These are phyloP conservation scores for Steinernema hermaphroditum DNA, from an alignment of 2,888 invertebrate genomes.

Conservation along the genomic window DNA sequence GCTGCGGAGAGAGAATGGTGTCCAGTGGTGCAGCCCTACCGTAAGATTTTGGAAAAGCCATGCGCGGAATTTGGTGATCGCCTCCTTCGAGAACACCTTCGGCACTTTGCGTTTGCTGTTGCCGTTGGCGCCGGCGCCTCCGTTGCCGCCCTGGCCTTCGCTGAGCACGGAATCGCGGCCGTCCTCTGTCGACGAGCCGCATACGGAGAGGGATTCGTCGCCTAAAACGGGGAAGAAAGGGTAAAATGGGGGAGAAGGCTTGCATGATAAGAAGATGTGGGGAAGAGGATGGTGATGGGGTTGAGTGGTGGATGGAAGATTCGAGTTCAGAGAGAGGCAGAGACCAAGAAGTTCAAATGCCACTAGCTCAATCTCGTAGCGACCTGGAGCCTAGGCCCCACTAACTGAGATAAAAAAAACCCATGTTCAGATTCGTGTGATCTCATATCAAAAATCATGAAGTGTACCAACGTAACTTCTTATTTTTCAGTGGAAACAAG, in stretches of 20 bases:
- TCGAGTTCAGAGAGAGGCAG: slow-evolving; percentile 16
- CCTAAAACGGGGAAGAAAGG: slow-evolving; percentile 43
- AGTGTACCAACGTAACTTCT: too few species aligned
- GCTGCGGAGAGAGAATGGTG: too few species aligned
- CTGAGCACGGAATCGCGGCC: slow-evolving; percentile 59
- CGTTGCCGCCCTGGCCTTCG: slow-evolving; percentile 43
- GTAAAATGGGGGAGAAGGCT: slow-evolving; percentile 20
- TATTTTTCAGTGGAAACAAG: too few species aligned
- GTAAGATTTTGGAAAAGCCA: slow-evolving; percentile 66
- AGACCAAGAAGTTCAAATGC: too few species aligned
- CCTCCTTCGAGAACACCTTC: slow-evolving; percentile 66
- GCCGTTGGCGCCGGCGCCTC: slow-evolving; percentile 38
- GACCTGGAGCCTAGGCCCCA: too few species aligned
- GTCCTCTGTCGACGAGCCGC: slow-evolving; percentile 59
- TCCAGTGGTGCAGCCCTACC: slow-evolving; percentile 47
- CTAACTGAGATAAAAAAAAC: too few species aligned
- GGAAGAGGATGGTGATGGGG: not conserved
- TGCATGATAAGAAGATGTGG: not conserved
- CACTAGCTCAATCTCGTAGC: too few species aligned
- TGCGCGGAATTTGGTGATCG: slow-evolving; percentile 65
- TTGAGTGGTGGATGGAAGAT: not conserved
- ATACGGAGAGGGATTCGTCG: slow-evolving; percentile 56
- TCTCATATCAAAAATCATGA: too few species aligned
- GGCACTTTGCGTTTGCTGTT: slow-evolving; percentile 60
- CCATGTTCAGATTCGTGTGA: too few species aligned